These are phyloP conservation scores for Zosterops hypoxanthus DNA, from an alignment of 2,113 vertebrate genomes.

Conservation along the genomic window DNA sequence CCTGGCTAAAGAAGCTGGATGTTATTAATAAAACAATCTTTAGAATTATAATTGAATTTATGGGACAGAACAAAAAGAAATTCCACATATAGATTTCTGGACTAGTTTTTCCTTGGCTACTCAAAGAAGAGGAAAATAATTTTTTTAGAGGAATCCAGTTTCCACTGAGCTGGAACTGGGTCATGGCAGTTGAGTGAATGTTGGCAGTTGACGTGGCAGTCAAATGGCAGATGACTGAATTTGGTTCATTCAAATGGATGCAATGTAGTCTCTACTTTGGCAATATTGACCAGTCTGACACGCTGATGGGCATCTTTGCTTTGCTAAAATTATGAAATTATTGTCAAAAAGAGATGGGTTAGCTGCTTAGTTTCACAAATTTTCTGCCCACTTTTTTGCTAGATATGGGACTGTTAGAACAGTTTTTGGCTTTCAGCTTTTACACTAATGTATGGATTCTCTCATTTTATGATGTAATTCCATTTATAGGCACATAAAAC, in stretches of 20 bases:
- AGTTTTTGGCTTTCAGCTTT: neutral
- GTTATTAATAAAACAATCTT: neutral
- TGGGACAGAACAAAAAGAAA: neutral
- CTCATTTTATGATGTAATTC: neutral
- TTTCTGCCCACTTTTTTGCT: neutral
- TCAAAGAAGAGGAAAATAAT: neutral
- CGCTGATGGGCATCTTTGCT: neutral
- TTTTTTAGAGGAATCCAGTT: neutral
- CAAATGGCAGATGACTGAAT: neutral
- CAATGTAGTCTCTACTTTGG: neutral
- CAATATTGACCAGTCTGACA: neutral
- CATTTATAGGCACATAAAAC: neutral
- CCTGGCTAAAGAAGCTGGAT: neutral
- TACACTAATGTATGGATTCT: neutral
- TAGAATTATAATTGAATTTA: neutral
- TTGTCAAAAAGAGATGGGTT: neutral
- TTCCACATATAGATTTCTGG: neutral
- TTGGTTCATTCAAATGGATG: neutral
- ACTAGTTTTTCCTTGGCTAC: neutral
- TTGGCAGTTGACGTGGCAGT: no score
- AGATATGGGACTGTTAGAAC: neutral
- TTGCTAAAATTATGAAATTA: neutral
- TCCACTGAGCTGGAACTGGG: neutral
- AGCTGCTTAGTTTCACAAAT: neutral
- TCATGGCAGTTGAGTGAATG: neutral